These are phyloP conservation scores for Mionectes olivaceus DNA, from an alignment of 2,797 vertebrate genomes.

Conservation along the genomic window DNA sequence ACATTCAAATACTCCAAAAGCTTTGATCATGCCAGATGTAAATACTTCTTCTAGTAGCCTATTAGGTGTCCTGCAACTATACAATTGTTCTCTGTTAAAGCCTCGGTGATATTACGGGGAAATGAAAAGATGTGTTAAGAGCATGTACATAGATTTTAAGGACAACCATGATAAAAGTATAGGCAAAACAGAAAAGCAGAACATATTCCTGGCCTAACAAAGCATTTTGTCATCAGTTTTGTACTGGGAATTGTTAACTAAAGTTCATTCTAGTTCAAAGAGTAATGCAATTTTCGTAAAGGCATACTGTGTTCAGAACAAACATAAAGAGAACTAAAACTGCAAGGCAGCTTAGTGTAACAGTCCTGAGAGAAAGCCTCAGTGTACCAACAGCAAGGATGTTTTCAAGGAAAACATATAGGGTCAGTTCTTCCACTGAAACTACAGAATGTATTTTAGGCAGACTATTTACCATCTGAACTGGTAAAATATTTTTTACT, in stretches of 20 bases:
- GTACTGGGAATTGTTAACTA: neutral
- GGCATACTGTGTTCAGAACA: neutral
- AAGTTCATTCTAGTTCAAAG: neutral
- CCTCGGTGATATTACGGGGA: neutral
- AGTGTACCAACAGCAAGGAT: neutral
- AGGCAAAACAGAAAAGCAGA: slow-evolving; percentile 29
- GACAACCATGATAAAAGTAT: neutral
- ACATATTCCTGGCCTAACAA: neutral
- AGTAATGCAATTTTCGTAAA: neutral
- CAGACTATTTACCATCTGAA: neutral
- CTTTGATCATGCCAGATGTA: slow-evolving; percentile 59
- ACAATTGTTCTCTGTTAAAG: slow-evolving; percentile 57
- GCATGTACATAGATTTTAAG: slow-evolving; percentile 4
- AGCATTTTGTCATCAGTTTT: neutral
- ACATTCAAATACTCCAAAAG: slow-evolving; percentile 32
- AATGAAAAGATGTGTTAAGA: neutral
- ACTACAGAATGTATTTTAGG: neutral
- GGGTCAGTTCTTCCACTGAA: neutral
- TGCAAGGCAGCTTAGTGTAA: neutral
- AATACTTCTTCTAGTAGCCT: slow-evolving; percentile 53
- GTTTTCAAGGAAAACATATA: neutral
- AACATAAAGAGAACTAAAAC: neutral
- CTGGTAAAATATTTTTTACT: neutral
- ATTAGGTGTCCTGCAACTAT: slow-evolving; percentile 27
- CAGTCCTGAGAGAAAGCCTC: neutral